These are phyloP conservation scores for Neolamprologus fasciatus DNA, from an alignment of 2,113 vertebrate species.

Conservation along the genomic window DNA sequence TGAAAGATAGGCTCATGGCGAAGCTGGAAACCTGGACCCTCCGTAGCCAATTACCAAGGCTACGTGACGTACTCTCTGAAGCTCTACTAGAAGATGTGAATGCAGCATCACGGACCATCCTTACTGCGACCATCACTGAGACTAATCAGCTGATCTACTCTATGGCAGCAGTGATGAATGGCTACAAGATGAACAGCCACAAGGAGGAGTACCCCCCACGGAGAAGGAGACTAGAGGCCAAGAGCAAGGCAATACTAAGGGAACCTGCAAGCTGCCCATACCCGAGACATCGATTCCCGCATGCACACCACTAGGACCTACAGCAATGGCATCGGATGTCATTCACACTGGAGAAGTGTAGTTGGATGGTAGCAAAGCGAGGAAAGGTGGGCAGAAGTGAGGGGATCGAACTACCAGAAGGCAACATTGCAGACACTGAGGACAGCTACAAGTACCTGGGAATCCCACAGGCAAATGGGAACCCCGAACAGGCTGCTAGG, in stretches of 20 bases:
- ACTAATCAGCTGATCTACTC: background rate
- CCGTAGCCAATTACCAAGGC: background rate
- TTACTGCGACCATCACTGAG: background rate
- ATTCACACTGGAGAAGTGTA: background rate
- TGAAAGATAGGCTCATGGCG: background rate
- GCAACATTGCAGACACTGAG: background rate
- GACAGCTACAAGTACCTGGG: background rate
- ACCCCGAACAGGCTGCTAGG: background rate
- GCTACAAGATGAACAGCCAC: background rate
- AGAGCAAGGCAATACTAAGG: background rate
- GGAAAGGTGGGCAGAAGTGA: background rate
- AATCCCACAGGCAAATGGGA: background rate
- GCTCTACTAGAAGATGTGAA: background rate
- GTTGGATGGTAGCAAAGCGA: background rate
- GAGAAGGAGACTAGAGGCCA: background rate
- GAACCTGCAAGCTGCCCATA: background rate
- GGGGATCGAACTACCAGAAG: background rate
- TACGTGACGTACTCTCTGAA: background rate
- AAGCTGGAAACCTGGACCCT: background rate
- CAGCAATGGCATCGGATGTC: background rate
- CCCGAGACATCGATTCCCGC: background rate
- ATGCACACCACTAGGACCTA: background rate
- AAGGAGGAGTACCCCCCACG: fast-evolving
- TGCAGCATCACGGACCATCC: background rate
- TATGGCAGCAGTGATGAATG: background rate